Evolutionary conservation across 2,113 vertebrate genomes (phyloP).

Genomic region (Notarius lentiginosus): DNA sequence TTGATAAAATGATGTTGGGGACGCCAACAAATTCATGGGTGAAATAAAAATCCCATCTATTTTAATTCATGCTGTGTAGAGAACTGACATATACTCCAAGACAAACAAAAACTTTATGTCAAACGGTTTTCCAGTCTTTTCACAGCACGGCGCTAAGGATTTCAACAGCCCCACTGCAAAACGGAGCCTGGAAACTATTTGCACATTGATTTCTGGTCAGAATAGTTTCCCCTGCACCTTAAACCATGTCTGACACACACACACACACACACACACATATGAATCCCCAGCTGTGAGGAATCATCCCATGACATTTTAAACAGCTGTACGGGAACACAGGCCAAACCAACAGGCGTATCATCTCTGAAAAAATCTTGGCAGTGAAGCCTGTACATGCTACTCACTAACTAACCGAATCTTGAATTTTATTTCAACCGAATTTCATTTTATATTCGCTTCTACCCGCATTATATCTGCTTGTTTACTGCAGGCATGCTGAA

Average conservation of each 20-base stretch:
- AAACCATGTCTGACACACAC: no score
- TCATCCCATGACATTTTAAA: constrained; percentile 43
- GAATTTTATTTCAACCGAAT: background rate
- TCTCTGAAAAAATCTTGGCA: constrained; percentile 10
- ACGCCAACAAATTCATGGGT: background rate
- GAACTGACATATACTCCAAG: no score
- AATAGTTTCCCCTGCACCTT: constrained; percentile 17
- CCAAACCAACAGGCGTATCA: constrained; percentile 25
- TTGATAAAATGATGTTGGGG: no score
- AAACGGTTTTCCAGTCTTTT: background rate
- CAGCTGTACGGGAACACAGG: constrained; percentile 27
- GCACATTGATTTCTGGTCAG: constrained; percentile 4
- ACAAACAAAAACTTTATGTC: background rate
- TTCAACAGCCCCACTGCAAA: background rate
- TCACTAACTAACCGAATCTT: background rate
- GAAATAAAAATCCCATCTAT: background rate
- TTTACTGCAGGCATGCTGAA: background rate
- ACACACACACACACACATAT: no score
- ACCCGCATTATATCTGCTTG: background rate
- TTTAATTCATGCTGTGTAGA: background rate
- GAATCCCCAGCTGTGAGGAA: constrained; percentile 33
- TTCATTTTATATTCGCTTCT: background rate
- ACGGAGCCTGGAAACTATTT: constrained; percentile 23
- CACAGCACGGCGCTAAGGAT: background rate
- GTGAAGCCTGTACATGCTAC: background rate